Conservation (phyloP, 2,888 invertebrate genomes). For the Dorcus parallelipipedus region DNA sequence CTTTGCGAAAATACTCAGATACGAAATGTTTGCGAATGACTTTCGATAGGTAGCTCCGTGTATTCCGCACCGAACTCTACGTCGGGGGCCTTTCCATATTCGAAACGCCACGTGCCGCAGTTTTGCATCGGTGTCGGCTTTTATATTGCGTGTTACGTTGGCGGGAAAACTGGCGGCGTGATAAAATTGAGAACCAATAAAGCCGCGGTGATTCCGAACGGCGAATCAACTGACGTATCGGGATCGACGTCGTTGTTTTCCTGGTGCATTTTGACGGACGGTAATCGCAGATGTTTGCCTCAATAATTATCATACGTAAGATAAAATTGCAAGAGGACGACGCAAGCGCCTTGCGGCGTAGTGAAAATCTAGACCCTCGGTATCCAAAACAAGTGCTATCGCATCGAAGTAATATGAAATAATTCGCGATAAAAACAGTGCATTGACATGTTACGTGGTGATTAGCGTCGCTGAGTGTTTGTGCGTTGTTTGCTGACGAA, state of each 20-base stretch:
- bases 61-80: no score
- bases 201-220: not conserved
- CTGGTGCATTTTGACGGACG: not conserved
- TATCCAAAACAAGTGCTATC: constrained; percentile 46
- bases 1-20: not conserved
- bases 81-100: no score
- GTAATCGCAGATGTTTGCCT: not conserved
- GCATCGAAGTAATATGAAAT: constrained; percentile 30
- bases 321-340: constrained; percentile 19
- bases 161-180: not conserved
- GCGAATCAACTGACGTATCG: not conserved
- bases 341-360: constrained; percentile 32
- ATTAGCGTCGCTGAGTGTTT: constrained; percentile 15
- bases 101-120: no score
- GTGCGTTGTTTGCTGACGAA: constrained; percentile 16
- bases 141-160: not conserved
- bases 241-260: not conserved
- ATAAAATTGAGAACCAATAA: not conserved
- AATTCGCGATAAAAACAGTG: constrained; percentile 24
- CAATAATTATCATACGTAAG: constrained; percentile 7
- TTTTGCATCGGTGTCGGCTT: not conserved
- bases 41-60: no score
- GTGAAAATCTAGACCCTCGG: constrained; percentile 39
- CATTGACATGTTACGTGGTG: constrained; percentile 23
- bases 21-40: no score